Evolutionary conservation across 64 coral and sea anemone genomes (phyloP).

Genomic region (Porites australiensis): DNA sequence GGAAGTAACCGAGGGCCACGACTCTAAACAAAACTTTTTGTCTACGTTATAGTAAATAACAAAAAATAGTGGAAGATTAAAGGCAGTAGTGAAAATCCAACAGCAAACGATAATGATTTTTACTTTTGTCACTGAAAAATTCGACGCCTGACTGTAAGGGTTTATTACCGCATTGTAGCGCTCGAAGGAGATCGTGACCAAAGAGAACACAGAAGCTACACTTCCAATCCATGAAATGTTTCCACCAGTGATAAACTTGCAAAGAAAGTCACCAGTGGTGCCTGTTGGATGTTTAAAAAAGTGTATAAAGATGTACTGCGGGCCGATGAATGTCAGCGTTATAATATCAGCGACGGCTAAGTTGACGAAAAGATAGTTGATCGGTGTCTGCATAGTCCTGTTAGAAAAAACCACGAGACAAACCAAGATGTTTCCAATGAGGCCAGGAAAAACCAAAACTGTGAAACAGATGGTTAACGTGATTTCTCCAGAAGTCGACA

Average conservation of each 20-base stretch:
- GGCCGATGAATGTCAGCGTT: neutral
- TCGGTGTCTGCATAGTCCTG: constrained; percentile 6
- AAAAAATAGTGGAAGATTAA: neutral
- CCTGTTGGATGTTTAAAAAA: constrained; percentile 2
- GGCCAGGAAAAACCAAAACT: neutral
- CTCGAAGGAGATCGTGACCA: constrained; percentile 26
- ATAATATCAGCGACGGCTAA: constrained; percentile 8
- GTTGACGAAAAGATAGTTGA: constrained; percentile 13
- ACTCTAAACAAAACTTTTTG: neutral
- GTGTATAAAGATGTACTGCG: constrained; percentile 16
- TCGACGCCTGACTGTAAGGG: neutral
- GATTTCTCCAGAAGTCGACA: constrained; percentile 8
- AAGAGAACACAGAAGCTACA: neutral
- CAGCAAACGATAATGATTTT: neutral
- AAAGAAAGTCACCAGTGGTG: constrained; percentile 1
- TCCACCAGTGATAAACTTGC: constrained; percentile 36
- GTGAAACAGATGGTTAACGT: neutral
- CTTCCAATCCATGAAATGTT: constrained; percentile 16
- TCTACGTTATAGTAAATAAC: neutral
- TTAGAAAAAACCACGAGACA: neutral
- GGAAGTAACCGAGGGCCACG: neutral
- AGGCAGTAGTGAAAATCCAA: neutral
- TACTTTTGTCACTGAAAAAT: constrained; percentile 4
- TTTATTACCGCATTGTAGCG: neutral
- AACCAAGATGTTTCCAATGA: neutral